phyloP scores from a whole-genome alignment of 2,888 invertebrate species.

The Cephus nigrinus region DNA sequence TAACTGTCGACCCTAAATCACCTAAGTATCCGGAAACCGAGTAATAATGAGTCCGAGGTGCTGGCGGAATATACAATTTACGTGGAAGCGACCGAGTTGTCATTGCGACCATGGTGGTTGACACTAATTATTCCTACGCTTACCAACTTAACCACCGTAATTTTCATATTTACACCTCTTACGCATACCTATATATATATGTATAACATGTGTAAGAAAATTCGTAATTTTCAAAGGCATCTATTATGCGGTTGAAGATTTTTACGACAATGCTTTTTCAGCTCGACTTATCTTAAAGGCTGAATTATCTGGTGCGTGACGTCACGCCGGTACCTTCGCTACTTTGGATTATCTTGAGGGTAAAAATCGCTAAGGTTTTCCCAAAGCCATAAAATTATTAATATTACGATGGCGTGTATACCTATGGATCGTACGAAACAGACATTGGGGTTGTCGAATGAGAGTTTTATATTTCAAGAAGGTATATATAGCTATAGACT shows the following conservation, averaged over 20 bases:
- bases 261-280: too few species aligned
- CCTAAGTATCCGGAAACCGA: conserved; percentile 7
- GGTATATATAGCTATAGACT: background rate
- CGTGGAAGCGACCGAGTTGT: background rate
- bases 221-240: too few species aligned
- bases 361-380: background rate
- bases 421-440: conserved; percentile 22
- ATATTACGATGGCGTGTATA: conserved; percentile 23
- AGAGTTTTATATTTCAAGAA: background rate
- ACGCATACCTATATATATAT: background rate
- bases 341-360: too few species aligned
- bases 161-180: background rate
- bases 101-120: background rate
- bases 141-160: background rate
- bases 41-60: conserved; percentile 17
- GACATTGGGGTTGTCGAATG: conserved; percentile 20
- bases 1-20: conserved; percentile 22
- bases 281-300: too few species aligned
- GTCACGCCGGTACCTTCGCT: too few species aligned
- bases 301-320: too few species aligned
- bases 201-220: too few species aligned
- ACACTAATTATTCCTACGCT: background rate
- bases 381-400: conserved; percentile 35
- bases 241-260: too few species aligned
- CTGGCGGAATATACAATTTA: background rate